Evolutionary conservation across 2,888 invertebrate species (phyloP), one percentile per base, ranked within the genome.

Genomic region (Tenthredo scrophulariae): DNA sequence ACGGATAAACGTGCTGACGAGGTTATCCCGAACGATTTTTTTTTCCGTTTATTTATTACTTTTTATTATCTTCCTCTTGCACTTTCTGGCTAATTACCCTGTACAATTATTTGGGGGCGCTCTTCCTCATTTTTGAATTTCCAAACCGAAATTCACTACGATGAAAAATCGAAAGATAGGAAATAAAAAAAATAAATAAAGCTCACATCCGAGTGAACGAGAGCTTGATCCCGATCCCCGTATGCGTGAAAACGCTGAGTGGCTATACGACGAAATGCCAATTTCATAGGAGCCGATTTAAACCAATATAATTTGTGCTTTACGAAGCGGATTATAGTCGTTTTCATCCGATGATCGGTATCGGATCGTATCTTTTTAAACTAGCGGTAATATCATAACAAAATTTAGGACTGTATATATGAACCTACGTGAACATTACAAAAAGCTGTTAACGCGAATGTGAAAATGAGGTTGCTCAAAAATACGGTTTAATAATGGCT

Each of bases 201-300:
- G 33, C 18, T 67, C 5, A 43, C 22, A 43, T 22, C 26, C 74
- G 43, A 74, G 22, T 13, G 15, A 26, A 74, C 43, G 74, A n/a
- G 46, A 43, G 43, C 74, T 74, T 74, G 26, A 74, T 74, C 74
- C 74, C 10, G 26, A 74, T 40, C 46, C 10, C 43, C 43, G 74
- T 74, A 74, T 67, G 13, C 74, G 22, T 46, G 9, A 26, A 74
- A 74, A 40, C 43, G 43, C 40, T 43, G 43, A 29, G 22, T 74
- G 43, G 74, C 40, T 43, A 26, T 74, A 22, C 74, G 43, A 74
- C 43, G 74, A 74, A 74, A 74, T 43, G 74, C 74, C 74, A 43
- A 74, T 74, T 74, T 74, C 74, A 74, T 74, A 43, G 74, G 3
- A 22, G 43, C 74, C 74, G 74, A 74, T 40, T 74, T 74, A 13